Evolutionary conservation across 1,140 invertebrate species (phyloP).

Genomic region (Planococcus citri): DNA sequence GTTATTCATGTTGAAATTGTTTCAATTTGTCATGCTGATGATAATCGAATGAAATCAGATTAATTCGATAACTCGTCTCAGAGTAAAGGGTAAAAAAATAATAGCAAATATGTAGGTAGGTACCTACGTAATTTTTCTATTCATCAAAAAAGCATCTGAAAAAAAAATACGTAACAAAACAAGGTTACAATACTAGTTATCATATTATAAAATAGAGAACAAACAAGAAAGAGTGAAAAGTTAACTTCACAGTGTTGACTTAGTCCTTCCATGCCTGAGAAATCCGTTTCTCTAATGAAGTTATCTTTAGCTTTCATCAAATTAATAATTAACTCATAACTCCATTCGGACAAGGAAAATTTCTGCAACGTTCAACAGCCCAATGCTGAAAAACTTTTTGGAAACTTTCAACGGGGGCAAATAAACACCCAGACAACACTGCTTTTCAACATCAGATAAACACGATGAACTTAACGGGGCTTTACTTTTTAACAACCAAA

Average conservation of each 20-base stretch:
- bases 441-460: not conserved
- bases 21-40: too few relatives aligned
- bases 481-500: conserved; percentile 2
- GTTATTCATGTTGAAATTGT: too few relatives aligned
- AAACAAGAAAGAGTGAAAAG: not conserved
- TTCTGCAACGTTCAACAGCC: conserved; percentile 5
- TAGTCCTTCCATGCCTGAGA: not conserved
- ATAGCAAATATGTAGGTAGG: too few relatives aligned
- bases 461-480: conserved; percentile 4
- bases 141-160: too few relatives aligned
- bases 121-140: too few relatives aligned
- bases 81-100: too few relatives aligned
- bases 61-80: too few relatives aligned
- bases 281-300: conserved; percentile 5
- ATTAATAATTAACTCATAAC: conserved; percentile 8
- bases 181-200: too few relatives aligned
- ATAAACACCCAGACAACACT: conserved; percentile 1
- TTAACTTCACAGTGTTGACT: not conserved
- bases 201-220: not conserved
- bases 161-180: too few relatives aligned
- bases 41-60: too few relatives aligned
- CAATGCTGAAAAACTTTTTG: not conserved
- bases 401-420: conserved; percentile 1
- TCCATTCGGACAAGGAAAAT: conserved; percentile 6
- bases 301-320: conserved; percentile 4